Evolutionary conservation across 1,140 invertebrate genomes (phyloP).

Genomic region (Paralvinella palmiformis): DNA sequence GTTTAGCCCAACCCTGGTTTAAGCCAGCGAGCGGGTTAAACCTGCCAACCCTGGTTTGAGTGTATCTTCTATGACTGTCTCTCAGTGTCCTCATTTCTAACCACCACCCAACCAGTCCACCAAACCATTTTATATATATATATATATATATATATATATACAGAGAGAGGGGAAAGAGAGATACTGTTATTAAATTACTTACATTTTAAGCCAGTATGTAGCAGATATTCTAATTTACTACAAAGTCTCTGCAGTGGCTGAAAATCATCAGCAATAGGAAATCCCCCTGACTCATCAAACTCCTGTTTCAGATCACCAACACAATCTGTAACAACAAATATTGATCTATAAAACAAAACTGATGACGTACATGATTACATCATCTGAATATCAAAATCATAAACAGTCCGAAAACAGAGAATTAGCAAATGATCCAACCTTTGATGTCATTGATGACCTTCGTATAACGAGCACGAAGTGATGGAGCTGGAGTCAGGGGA

Average conservation of each 20-base stretch:
- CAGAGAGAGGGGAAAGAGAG: too few relatives aligned
- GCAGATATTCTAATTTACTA: slow-evolving; percentile 48
- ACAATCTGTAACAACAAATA: slow-evolving; percentile 36
- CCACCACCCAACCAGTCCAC: neutral
- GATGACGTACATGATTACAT: too few relatives aligned
- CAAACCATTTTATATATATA: neutral
- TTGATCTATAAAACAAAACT: too few relatives aligned
- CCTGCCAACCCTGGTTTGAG: neutral
- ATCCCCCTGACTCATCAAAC: slow-evolving; percentile 34
- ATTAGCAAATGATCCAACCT: too few relatives aligned
- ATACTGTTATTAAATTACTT: neutral
- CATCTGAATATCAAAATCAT: too few relatives aligned
- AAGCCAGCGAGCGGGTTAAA: neutral
- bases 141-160: too few relatives aligned
- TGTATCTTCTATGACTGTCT: neutral
- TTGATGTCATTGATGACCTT: too few relatives aligned
- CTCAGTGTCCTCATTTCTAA: neutral
- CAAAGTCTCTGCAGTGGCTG: slow-evolving; percentile 47
- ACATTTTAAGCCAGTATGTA: slow-evolving; percentile 48
- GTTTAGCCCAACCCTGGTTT: too few relatives aligned
- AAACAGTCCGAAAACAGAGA: too few relatives aligned
- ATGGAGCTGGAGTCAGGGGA: too few relatives aligned
- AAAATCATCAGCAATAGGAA: slow-evolving; percentile 48
- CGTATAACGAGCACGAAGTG: too few relatives aligned
- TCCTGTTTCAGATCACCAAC: slow-evolving; percentile 32